Conservation (phyloP, 35 echinoderm and acorn worm species). For the Patiria miniata region DNA sequence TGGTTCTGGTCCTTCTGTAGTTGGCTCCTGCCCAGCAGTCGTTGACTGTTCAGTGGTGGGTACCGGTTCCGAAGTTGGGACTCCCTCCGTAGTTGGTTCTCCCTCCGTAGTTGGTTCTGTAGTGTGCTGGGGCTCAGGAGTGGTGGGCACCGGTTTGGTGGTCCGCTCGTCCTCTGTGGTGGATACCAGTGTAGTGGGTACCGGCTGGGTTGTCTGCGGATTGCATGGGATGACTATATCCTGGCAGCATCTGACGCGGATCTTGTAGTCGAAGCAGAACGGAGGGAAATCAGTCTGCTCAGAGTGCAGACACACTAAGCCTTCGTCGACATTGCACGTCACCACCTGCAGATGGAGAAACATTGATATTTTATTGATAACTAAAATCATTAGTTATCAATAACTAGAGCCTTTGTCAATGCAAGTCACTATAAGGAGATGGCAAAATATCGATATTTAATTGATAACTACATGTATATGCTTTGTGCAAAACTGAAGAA, state of each 20-base stretch:
- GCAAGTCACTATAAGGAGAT: too few species aligned
- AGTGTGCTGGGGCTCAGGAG: neutral
- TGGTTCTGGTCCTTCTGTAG: neutral
- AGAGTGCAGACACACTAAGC: slow-evolving; percentile 45
- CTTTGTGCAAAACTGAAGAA: too few species aligned
- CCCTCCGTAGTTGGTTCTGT: neutral
- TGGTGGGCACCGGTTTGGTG: neutral
- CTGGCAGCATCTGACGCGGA: neutral
- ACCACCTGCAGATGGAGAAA: neutral
- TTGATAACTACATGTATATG: too few species aligned
- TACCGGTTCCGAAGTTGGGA: neutral
- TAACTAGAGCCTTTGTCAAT: too few species aligned
- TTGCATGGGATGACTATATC: neutral
- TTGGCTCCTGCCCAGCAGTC: neutral
- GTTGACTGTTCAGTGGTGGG: slow-evolving; percentile 4
- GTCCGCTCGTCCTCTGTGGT: too few species aligned
- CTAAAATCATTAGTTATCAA: too few species aligned
- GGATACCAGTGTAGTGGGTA: neutral
- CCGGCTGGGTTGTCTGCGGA: neutral
- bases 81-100: neutral
- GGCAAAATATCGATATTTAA: too few species aligned
- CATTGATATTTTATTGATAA: neutral
- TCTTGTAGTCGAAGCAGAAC: slow-evolving; percentile 47
- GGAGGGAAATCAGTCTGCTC: slow-evolving; percentile 18
- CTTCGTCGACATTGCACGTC: slow-evolving; percentile 27